These are phyloP conservation scores for Notodonta dromedarius DNA, from an alignment of 2,888 invertebrate genomes.

Conservation along the genomic window DNA sequence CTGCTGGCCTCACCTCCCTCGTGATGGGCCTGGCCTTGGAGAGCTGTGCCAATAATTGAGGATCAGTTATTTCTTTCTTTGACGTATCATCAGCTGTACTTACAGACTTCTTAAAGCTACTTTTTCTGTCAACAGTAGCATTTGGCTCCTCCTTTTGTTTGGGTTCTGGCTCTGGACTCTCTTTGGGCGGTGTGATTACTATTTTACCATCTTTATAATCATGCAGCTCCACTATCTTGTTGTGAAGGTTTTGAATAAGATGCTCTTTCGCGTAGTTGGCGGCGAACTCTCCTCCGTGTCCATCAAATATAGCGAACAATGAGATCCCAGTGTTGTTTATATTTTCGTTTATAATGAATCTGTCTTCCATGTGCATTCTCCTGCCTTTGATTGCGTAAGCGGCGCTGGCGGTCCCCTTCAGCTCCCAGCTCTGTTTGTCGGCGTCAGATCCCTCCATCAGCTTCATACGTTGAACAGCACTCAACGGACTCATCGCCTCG, in stretches of 20 bases:
- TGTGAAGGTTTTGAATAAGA: conserved; percentile 91
- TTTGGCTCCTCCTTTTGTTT: conserved; percentile 72
- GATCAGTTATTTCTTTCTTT: conserved; percentile 87
- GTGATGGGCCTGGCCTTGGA: conserved; percentile 85
- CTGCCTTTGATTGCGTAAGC: conserved; percentile 96
- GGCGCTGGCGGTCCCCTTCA: conserved; percentile 89
- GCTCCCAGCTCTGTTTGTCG: conserved; percentile 89
- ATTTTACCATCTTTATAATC: conserved; percentile 86
- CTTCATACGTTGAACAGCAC: conserved; percentile 85
- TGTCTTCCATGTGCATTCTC: conserved; percentile 96
- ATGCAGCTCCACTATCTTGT: conserved; percentile 90
- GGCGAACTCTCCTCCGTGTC: conserved; percentile 97
- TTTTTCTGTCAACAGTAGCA: conserved; percentile 80
- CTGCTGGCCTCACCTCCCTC: conserved; percentile 83
- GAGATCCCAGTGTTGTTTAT: conserved; percentile 93
- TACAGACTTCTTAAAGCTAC: conserved; percentile 87
- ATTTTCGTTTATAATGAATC: conserved; percentile 94
- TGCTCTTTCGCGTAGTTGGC: conserved; percentile 96
- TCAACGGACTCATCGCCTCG: conserved; percentile 85
- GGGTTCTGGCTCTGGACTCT: conserved; percentile 58
- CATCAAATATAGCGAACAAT: conserved; percentile 96
- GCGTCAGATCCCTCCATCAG: conserved; percentile 82
- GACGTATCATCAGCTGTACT: conserved; percentile 85
- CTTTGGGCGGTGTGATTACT: conserved; percentile 56
- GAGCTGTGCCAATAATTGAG: conserved; percentile 86